Percentiles rank a stretch among this genome's conserved stretches.
Conservation (phyloP, 2,113 vertebrate genomes). For the Isurus oxyrinchus region DNA sequence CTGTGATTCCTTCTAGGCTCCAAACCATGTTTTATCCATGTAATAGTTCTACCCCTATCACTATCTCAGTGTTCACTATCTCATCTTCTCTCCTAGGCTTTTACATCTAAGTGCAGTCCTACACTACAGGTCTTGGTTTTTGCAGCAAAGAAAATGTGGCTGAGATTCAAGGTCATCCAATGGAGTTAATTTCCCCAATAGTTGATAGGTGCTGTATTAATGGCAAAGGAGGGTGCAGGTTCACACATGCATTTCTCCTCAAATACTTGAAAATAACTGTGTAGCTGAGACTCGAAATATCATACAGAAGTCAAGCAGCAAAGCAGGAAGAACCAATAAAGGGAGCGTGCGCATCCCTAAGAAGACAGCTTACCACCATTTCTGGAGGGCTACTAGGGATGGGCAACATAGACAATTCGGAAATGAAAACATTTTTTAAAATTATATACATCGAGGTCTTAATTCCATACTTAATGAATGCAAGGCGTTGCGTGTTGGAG, state of each 20-base stretch:
- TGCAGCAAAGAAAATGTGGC: background rate
- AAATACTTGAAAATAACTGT: background rate
- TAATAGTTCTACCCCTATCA: background rate
- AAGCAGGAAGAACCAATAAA: background rate
- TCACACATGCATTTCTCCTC: background rate
- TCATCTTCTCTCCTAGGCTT: too few species aligned
- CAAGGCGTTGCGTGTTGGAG: background rate
- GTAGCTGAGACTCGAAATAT: background rate
- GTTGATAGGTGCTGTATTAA: background rate
- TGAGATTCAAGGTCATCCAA: background rate
- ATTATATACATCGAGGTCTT: too few species aligned
- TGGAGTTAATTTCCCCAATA: background rate
- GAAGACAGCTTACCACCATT: too few species aligned
- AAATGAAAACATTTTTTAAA: too few species aligned
- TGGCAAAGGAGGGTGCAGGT: too few species aligned
- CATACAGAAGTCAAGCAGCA: background rate
- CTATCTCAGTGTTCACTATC: background rate
- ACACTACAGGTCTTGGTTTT: too few species aligned
- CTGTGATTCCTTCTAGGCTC: background rate
- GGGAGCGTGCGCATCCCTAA: background rate
- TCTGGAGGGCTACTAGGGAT: too few species aligned
- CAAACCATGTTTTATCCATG: background rate
- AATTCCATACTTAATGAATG: background rate
- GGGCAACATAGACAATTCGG: too few species aligned
- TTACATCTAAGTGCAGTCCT: too few species aligned